These are phyloP conservation scores for Neocrepidodera transversa DNA, from an alignment of 2,888 invertebrate species.

Conservation along the genomic window DNA sequence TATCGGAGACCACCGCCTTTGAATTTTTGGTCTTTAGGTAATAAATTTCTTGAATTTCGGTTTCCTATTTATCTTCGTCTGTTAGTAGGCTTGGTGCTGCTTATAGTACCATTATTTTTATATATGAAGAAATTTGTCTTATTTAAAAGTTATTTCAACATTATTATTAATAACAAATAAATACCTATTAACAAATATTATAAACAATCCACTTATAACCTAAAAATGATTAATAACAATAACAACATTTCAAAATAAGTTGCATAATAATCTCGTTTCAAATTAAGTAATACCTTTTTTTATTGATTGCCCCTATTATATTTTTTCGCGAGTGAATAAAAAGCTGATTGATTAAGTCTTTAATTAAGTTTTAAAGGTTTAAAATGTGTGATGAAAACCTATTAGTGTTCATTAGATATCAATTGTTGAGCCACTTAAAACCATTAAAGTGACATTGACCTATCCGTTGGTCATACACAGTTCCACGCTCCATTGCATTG, in stretches of 20 bases:
- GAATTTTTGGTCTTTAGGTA: no score
- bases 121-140: no score
- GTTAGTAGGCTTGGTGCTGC: no score
- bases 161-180: no score
- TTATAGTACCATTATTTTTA: no score
- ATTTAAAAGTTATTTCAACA: no score
- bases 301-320: neutral
- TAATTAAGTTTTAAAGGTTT: slow-evolving; percentile 4
- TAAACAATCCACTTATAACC: no score
- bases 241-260: neutral
- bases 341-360: neutral
- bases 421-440: slow-evolving; percentile 18
- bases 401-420: slow-evolving; percentile 22
- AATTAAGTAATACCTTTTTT: neutral
- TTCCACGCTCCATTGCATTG: slow-evolving; percentile 6
- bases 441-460: slow-evolving; percentile 22
- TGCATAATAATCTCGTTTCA: neutral
- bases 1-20: no score
- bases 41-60: no score
- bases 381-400: slow-evolving; percentile 11
- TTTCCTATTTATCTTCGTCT: no score
- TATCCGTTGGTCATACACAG: slow-evolving; percentile 3
- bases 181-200: no score
- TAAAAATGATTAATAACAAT: no score
- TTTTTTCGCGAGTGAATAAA: neutral